Percentiles rank a stretch among this genome's conserved stretches.
These are phyloP conservation scores for Pseudochirops corinnae DNA, from an alignment of 2,797 vertebrate genomes.

Conservation along the genomic window DNA sequence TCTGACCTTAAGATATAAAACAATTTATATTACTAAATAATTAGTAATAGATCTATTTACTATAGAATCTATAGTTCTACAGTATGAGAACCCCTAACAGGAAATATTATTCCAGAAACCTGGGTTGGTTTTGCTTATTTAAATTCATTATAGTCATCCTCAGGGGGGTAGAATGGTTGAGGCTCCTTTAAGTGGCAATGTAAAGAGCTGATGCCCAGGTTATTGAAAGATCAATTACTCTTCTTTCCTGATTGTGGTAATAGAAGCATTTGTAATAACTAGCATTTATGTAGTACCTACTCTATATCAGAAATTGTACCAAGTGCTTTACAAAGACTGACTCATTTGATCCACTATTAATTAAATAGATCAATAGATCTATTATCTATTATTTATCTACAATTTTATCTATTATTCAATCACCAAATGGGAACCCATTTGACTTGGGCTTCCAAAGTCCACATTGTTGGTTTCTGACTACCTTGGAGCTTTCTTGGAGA, in stretches of 20 bases:
- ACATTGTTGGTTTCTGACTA: background rate
- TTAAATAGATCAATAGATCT: too few relatives aligned
- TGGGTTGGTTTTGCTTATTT: background rate
- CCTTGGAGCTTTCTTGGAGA: background rate
- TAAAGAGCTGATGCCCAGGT: background rate
- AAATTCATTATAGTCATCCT: background rate
- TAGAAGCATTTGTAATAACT: background rate
- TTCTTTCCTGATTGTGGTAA: background rate
- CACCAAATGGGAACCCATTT: background rate
- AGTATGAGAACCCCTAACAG: background rate
- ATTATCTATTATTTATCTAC: too few relatives aligned
- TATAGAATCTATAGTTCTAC: too few relatives aligned
- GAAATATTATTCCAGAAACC: background rate
- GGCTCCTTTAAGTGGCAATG: background rate
- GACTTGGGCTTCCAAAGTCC: background rate
- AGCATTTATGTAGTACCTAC: background rate
- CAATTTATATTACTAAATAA: too few relatives aligned
- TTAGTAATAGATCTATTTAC: too few relatives aligned
- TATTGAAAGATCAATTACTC: background rate
- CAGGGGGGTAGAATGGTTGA: background rate
- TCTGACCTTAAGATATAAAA: too few relatives aligned
- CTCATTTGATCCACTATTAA: background rate
- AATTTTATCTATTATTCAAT: background rate
- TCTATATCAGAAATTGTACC: background rate
- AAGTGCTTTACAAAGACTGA: background rate